These are phyloP conservation scores for Drosophila parthenogenetica DNA, from an alignment of 2,888 invertebrate genomes.

Conservation along the genomic window DNA sequence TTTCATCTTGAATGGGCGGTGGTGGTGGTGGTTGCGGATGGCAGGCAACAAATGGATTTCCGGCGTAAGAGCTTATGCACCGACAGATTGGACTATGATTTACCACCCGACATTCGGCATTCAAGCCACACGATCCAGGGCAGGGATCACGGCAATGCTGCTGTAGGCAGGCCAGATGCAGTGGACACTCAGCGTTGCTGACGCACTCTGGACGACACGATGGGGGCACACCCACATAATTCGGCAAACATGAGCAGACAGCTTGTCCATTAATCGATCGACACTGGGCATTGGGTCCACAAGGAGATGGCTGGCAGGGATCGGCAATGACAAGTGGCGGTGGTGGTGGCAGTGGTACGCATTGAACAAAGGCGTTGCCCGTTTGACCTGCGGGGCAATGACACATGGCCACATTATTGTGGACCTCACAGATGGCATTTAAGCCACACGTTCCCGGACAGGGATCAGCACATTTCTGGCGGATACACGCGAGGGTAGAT, in stretches of 20 bases:
- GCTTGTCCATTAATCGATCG: conserved; percentile 88
- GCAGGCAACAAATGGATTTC: conserved; percentile 86
- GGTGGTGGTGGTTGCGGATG: conserved; percentile 31
- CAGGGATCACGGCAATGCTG: conserved; percentile 91
- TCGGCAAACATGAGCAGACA: conserved; percentile 89
- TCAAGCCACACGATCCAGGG: conserved; percentile 90
- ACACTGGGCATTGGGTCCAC: conserved; percentile 91
- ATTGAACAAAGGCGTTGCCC: conserved; percentile 89
- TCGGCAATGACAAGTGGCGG: conserved; percentile 83
- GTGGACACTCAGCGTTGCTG: conserved; percentile 89
- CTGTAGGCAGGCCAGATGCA: conserved; percentile 89
- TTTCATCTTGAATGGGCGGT: conserved; percentile 34
- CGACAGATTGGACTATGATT: conserved; percentile 92
- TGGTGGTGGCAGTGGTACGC: conserved; percentile 85
- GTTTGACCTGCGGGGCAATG: conserved; percentile 89
- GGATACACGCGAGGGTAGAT: conserved; percentile 88
- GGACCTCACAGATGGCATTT: conserved; percentile 90
- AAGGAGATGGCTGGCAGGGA: conserved; percentile 88
- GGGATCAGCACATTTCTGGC: conserved; percentile 89
- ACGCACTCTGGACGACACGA: conserved; percentile 90
- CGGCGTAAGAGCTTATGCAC: conserved; percentile 86
- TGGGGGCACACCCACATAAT: conserved; percentile 90
- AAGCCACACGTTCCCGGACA: conserved; percentile 90
- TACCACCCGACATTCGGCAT: conserved; percentile 91
- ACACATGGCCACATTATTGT: conserved; percentile 90